Base-by-base conservation (phyloP, 2,888 invertebrate species). In the Drosophila aldrichi region DNA sequence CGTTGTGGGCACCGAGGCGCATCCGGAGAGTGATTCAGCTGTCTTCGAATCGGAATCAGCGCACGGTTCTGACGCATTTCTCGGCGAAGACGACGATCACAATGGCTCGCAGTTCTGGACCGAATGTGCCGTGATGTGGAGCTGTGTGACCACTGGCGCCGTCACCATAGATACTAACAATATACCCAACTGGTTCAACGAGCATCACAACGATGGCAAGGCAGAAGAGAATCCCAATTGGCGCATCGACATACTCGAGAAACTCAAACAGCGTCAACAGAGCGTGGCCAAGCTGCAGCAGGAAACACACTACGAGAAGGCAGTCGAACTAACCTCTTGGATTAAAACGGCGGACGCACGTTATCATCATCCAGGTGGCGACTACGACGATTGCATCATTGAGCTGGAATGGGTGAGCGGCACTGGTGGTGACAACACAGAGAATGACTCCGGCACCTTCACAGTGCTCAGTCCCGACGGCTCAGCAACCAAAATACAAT, bases 311-410 rank as follows among this genome's bases (percentile, higher is more conserved):
- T 97, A 96, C 93, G 96, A 96, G 83, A 94, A 95, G 87, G 97
- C 97, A 32, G 94, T 97, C 58, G 97, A 97, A 93, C 96, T 96
- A 89, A 96, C 96, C 25, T 97, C 97, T 0, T 98, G 97, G 97
- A 95, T 96, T 0, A 96, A 97, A 88, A 96, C 96, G 68, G 97
- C 96, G 46, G 96, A 97, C 92, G 96, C 96, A 0, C 95, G 96
- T 85, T 95, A 96, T 76, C 94, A 95, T 56, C 93, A 94, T 89
- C 90, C 93, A 34, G 94, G 92, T 81, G 93, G 94, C 65, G 92
- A 94, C 41, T 95, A 95, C 90, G 96, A 96, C 82, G 97, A 97
- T 83, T 96, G 97, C 89, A 94, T 96, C 68, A 93, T 97, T 57
- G 97, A 97, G 88, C 92, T 97, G 63, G 97, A 97, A 92, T 97